Percentiles rank a stretch among this genome's conserved stretches.
These are phyloP conservation scores for Lithodes maja DNA, from an alignment of 2,888 invertebrate genomes.

Conservation along the genomic window DNA sequence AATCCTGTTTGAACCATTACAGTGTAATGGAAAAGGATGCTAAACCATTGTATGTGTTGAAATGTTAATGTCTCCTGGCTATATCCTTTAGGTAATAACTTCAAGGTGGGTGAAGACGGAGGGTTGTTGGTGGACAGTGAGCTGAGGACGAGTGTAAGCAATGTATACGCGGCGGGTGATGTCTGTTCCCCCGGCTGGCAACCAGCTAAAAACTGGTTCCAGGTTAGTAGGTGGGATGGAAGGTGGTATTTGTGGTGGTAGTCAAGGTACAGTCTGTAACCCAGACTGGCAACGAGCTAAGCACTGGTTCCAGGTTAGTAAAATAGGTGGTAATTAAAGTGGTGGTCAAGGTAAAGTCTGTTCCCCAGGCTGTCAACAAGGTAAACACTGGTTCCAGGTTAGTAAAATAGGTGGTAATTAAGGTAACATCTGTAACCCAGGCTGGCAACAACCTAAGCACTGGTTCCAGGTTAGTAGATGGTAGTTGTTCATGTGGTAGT, in stretches of 20 bases:
- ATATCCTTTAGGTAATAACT: constrained; percentile 48
- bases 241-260: too few relatives aligned
- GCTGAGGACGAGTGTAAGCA: constrained; percentile 85
- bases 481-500: too few relatives aligned
- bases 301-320: constrained; percentile 84
- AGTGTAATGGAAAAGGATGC: too few relatives aligned
- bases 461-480: too few relatives aligned
- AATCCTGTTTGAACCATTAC: too few relatives aligned
- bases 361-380: constrained; percentile 84
- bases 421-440: too few relatives aligned
- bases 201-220: constrained; percentile 86
- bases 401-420: not conserved
- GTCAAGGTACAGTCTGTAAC: constrained; percentile 79
- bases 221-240: constrained; percentile 71
- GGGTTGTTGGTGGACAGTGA: constrained; percentile 89
- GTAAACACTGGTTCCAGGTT: constrained; percentile 87
- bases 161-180: constrained; percentile 97
- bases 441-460: too few relatives aligned
- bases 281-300: constrained; percentile 85
- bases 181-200: constrained; percentile 89
- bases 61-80: too few relatives aligned
- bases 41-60: too few relatives aligned
- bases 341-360: constrained; percentile 78
- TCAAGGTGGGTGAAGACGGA: constrained; percentile 79
- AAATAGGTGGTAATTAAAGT: too few relatives aligned